Evolutionary conservation across 2,113 vertebrate species (phyloP).

Genomic region (Oncorhynchus nerka): DNA sequence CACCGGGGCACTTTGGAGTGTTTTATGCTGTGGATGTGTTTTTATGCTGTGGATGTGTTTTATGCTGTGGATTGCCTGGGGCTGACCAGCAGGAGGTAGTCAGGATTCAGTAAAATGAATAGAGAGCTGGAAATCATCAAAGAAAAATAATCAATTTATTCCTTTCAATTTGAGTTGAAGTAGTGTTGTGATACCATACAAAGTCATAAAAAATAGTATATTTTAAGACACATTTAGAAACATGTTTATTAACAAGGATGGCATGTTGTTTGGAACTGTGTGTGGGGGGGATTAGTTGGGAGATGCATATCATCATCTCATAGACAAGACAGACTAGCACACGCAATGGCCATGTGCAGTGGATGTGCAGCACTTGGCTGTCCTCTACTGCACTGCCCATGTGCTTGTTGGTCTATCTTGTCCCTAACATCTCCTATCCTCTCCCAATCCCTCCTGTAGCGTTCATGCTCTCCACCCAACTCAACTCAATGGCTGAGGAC

Average conservation of each 20-base stretch:
- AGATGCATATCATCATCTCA: too few relatives aligned
- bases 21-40: not conserved
- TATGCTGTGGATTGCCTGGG: not conserved
- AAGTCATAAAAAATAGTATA: slow-evolving; percentile 22
- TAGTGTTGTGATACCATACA: slow-evolving; percentile 22
- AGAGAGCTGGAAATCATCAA: slow-evolving; percentile 20
- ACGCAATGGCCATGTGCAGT: too few relatives aligned
- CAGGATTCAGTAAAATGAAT: not conserved
- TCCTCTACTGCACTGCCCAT: not conserved
- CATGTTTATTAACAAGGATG: not conserved
- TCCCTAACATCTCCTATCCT: not conserved
- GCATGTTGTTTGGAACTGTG: too few relatives aligned
- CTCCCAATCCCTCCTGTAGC: slow-evolving; percentile 68
- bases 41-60: not conserved
- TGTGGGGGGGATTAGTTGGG: too few relatives aligned
- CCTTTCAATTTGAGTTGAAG: slow-evolving; percentile 9
- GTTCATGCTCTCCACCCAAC: slow-evolving; percentile 94
- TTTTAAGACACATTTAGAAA: slow-evolving; percentile 9
- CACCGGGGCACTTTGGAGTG: not conserved
- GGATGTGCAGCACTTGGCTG: not conserved
- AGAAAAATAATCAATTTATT: not conserved
- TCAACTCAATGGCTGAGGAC: slow-evolving; percentile 86
- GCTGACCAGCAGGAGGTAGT: not conserved
- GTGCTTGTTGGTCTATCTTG: not conserved
- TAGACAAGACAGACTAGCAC: too few relatives aligned